Conservation (phyloP, 2,888 invertebrate genomes). For the Apamea sordens region DNA sequence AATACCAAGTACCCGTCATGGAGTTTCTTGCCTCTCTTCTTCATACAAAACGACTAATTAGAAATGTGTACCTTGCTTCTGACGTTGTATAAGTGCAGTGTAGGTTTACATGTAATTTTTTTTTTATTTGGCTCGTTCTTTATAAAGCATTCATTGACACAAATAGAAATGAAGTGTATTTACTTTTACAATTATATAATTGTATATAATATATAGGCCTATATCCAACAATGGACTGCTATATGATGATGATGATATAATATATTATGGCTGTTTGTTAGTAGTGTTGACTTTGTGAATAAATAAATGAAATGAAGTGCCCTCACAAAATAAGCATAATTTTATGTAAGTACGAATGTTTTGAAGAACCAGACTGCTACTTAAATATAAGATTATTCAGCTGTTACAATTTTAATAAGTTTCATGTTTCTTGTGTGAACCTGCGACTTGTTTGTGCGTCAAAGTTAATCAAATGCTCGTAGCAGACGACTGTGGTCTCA, state of each 20-base stretch:
- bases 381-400: background rate
- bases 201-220: too few relatives aligned
- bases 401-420: background rate
- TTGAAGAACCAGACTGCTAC: background rate
- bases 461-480: conserved; percentile 38
- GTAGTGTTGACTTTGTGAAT: too few relatives aligned
- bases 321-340: background rate
- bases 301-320: background rate
- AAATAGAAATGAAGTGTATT: background rate
- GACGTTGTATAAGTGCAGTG: too few relatives aligned
- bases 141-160: background rate
- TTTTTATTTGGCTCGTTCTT: background rate
- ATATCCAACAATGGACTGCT: too few relatives aligned
- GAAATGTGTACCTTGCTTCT: background rate
- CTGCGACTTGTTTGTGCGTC: background rate
- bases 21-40: background rate
- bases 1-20: background rate
- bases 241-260: too few relatives aligned
- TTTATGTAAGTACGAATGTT: background rate
- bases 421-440: conserved; percentile 2
- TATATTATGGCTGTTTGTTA: too few relatives aligned
- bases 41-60: background rate
- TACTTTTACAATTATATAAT: too few relatives aligned
- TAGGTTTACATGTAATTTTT: too few relatives aligned
- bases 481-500: conserved; percentile 16